Percentiles rank a stretch among this genome's conserved stretches.
Evolutionary conservation across 2,797 vertebrate species (phyloP).

Genomic region (Eupleurogrammus muticus): DNA sequence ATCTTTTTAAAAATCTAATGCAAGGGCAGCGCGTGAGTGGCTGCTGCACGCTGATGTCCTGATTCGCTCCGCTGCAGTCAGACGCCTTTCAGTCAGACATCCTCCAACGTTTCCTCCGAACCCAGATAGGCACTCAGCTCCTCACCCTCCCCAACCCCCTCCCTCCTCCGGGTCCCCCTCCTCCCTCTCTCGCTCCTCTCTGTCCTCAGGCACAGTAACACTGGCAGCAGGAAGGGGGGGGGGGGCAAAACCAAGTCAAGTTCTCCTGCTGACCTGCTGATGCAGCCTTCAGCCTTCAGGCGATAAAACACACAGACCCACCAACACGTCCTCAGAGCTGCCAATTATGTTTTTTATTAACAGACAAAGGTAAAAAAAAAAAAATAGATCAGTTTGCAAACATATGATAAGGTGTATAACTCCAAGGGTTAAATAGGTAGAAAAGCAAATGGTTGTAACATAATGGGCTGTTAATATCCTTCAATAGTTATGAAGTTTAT

Average conservation of each 20-base stretch:
- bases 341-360: too few species aligned
- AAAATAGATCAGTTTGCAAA: too few species aligned
- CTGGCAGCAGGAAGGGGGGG: neutral
- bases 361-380: too few species aligned
- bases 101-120: neutral
- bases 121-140: neutral
- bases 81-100: too few species aligned
- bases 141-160: neutral
- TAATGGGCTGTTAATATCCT: too few species aligned
- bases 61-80: neutral
- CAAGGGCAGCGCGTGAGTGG: neutral
- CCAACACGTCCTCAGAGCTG: neutral
- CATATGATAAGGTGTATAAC: too few species aligned
- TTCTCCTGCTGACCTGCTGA: constrained; percentile 46
- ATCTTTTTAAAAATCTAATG: too few species aligned
- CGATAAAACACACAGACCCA: constrained; percentile 13
- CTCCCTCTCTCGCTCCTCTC: constrained; percentile 17
- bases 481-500: too few species aligned
- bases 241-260: constrained; percentile 40
- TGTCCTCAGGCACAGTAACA: constrained; percentile 29
- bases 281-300: constrained; percentile 39
- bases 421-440: too few species aligned
- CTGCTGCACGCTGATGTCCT: neutral
- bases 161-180: neutral
- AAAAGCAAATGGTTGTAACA: too few species aligned